These are phyloP conservation scores for Glaucomys volans DNA, from an alignment of 2,113 vertebrate species.

Conservation along the genomic window DNA sequence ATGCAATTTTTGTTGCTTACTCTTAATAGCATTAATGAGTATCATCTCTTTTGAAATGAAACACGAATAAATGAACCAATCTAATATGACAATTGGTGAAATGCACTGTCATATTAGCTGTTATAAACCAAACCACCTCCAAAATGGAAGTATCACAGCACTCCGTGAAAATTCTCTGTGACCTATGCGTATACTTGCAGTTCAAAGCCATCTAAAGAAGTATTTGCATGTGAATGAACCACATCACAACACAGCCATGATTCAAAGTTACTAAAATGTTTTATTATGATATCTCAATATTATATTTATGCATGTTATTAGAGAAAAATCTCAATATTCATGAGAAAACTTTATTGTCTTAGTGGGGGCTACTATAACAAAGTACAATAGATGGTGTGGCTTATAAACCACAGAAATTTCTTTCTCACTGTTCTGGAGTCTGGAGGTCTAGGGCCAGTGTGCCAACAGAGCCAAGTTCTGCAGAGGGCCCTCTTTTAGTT, in stretches of 20 bases:
- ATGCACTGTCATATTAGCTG: neutral
- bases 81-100: neutral
- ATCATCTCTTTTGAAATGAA: neutral
- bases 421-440: neutral
- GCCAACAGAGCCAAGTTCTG: accelerated
- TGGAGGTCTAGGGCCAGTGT: neutral
- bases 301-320: neutral
- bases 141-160: neutral
- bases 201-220: neutral
- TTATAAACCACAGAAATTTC: neutral
- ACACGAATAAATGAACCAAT: neutral
- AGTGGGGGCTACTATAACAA: neutral
- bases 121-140: neutral
- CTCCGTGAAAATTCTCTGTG: neutral
- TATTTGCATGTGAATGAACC: too few relatives aligned
- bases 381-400: neutral
- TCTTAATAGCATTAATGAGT: neutral
- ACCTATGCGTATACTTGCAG: neutral
- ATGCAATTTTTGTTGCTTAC: neutral
- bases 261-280: neutral
- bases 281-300: neutral
- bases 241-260: neutral
- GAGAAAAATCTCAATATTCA: neutral
- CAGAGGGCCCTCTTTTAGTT: neutral
- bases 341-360: neutral